A percentile compares a stretch with the other conserved stretches of the same genome.
Evolutionary conservation across 2,888 invertebrate species (phyloP).

Genomic region (Nemoura dubitans): DNA sequence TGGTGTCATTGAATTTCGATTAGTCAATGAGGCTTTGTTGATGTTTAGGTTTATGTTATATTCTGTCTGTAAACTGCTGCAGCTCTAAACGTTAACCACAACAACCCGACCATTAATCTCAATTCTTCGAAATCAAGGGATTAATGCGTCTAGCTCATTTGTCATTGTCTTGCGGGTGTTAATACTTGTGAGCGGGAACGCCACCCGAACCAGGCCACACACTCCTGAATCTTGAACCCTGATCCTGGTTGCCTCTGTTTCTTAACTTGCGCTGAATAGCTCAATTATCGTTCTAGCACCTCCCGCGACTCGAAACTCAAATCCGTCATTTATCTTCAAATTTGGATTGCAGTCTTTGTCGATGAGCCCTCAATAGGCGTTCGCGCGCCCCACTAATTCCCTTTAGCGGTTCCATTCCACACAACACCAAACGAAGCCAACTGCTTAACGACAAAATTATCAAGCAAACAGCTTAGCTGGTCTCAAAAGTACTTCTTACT

Average conservation of each 20-base stretch:
- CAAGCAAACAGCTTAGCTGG: slow-evolving; percentile 55
- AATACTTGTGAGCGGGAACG: background rate
- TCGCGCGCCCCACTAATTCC: slow-evolving; percentile 24
- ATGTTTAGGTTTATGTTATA: background rate
- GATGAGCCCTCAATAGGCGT: slow-evolving; percentile 38
- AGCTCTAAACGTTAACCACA: background rate
- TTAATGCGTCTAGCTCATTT: background rate
- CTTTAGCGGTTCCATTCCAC: background rate
- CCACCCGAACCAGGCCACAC: background rate
- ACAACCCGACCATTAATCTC: background rate
- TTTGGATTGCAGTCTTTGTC: slow-evolving; percentile 41
- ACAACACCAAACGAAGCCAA: slow-evolving; percentile 30
- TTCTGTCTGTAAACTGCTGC: background rate
- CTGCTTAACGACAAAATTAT: slow-evolving; percentile 57
- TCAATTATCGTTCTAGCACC: background rate
- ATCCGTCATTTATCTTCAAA: slow-evolving; percentile 36
- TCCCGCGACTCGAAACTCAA: background rate
- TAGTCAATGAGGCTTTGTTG: background rate
- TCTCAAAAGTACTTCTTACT: slow-evolving; percentile 50
- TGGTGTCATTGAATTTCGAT: background rate
- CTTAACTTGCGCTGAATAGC: background rate
- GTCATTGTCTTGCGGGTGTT: background rate
- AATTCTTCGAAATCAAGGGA: background rate
- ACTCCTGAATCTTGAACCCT: background rate
- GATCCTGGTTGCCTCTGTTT: slow-evolving; percentile 4